Percentiles rank a stretch among this genome's conserved stretches.
Conservation (phyloP, 92 coral and sea anemone species). For the Heliopora coerulea region DNA sequence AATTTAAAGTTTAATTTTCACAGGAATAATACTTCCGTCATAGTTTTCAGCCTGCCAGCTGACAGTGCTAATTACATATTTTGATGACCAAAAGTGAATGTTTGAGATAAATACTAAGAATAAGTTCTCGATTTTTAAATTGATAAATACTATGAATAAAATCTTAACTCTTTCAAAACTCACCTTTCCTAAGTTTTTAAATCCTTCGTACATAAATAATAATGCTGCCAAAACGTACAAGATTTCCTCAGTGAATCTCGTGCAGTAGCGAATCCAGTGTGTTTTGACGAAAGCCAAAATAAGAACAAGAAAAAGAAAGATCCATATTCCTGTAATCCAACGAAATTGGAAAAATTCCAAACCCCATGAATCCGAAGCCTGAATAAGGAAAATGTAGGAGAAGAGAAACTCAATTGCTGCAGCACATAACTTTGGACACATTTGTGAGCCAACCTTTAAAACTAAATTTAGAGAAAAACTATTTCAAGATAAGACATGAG, state of each 20-base stretch:
- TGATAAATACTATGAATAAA: not conserved
- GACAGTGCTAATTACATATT: too few species aligned
- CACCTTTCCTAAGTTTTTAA: slow-evolving; percentile 23
- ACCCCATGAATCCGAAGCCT: slow-evolving; percentile 5
- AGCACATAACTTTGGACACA: too few species aligned
- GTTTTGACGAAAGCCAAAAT: slow-evolving; percentile 34
- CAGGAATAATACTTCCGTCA: too few species aligned
- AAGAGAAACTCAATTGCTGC: too few species aligned
- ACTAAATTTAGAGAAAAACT: too few species aligned
- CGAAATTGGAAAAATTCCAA: slow-evolving; percentile 32
- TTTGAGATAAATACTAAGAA: too few species aligned
- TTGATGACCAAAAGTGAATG: too few species aligned
- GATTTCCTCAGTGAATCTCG: slow-evolving; percentile 32
- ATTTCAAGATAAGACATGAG: too few species aligned
- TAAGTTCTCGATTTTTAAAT: too few species aligned
- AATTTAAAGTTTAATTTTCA: too few species aligned
- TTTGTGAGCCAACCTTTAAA: too few species aligned
- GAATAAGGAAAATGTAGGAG: not conserved
- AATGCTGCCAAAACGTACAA: slow-evolving; percentile 29
- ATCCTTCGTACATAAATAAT: slow-evolving; percentile 35
- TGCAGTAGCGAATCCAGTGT: slow-evolving; percentile 35
- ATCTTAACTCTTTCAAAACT: not conserved
- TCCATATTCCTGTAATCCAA: slow-evolving; percentile 29
- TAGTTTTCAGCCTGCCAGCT: too few species aligned
- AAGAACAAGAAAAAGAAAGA: slow-evolving; percentile 20